A percentile compares a stretch with the other conserved stretches of the same genome.
Conservation (phyloP, 2,113 vertebrate species). For the Callithrix jacchus region DNA sequence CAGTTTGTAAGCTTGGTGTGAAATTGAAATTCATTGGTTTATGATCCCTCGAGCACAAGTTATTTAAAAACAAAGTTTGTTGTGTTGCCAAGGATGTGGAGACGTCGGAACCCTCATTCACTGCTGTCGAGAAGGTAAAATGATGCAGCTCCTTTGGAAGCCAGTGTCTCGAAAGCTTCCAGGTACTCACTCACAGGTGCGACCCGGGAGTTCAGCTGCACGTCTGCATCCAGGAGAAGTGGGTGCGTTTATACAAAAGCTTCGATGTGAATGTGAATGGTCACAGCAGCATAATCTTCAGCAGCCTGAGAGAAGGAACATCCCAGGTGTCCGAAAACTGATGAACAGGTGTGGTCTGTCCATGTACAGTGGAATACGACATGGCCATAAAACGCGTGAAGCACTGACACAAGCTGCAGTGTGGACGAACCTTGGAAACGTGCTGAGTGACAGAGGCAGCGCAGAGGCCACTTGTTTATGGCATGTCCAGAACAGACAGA, state of each 20-base stretch:
- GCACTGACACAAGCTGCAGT: rapidly evolving
- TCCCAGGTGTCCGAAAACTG: rapidly evolving
- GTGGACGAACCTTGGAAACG: not conserved
- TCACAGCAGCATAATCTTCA: not conserved
- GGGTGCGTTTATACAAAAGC: not conserved
- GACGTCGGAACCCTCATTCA: rapidly evolving
- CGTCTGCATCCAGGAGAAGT: not conserved
- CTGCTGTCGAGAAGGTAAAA: not conserved
- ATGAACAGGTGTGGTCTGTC: not conserved
- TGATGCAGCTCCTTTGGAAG: not conserved
- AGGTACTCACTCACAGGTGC: rapidly evolving
- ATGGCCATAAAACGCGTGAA: rapidly evolving
- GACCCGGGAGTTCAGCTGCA: not conserved
- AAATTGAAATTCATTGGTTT: not conserved
- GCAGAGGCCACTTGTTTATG: rapidly evolving
- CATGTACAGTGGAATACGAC: rapidly evolving
- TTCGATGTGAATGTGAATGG: rapidly evolving
- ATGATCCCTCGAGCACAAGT: not conserved
- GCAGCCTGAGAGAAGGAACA: not conserved
- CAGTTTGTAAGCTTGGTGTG: not conserved
- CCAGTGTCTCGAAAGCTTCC: not conserved
- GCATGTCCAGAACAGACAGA: not conserved
- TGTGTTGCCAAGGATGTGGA: not conserved
- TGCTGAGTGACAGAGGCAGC: not conserved
- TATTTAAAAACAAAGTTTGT: not conserved